These are phyloP conservation scores for Meteorus sp. DNA, from an alignment of 1,140 invertebrate genomes.

Conservation along the genomic window DNA sequence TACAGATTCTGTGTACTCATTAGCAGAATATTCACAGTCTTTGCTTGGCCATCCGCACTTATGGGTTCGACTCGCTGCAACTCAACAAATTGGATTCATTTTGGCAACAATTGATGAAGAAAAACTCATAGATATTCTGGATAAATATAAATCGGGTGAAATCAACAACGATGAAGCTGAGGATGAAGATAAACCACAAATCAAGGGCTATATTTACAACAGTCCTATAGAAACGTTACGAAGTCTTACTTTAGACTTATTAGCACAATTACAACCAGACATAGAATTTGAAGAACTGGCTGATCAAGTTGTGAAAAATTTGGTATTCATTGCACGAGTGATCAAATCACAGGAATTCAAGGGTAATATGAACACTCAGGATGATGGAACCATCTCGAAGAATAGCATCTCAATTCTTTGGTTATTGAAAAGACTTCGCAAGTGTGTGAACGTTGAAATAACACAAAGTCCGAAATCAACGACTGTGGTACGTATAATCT, in stretches of 20 bases:
- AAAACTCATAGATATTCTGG: conserved; percentile 59
- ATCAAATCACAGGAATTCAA: conserved; percentile 56
- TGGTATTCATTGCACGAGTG: conserved; percentile 70
- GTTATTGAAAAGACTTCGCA: conserved; percentile 70
- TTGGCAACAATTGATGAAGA: conserved; percentile 66
- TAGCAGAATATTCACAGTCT: conserved; percentile 59
- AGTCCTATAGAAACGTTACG: conserved; percentile 65
- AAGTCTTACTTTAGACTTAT: conserved; percentile 72
- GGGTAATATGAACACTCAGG: conserved; percentile 38
- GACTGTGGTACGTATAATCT: conserved; percentile 61
- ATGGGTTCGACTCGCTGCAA: conserved; percentile 75
- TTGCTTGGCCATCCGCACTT: conserved; percentile 66
- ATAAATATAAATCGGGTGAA: neutral
- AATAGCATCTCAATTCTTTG: conserved; percentile 63
- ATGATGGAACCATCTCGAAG: conserved; percentile 45
- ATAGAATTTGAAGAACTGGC: conserved; percentile 63
- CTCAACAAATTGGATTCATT: conserved; percentile 74
- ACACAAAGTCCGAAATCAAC: conserved; percentile 61
- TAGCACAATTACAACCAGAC: conserved; percentile 71
- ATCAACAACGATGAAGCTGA: conserved; percentile 7
- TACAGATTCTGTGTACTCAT: conserved; percentile 47
- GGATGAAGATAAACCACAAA: conserved; percentile 17
- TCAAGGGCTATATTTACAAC: conserved; percentile 63
- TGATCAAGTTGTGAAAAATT: conserved; percentile 72
- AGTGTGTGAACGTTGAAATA: conserved; percentile 74